Evolutionary conservation across 2,797 vertebrate species (phyloP).

Genomic region (Karalla daura): DNA sequence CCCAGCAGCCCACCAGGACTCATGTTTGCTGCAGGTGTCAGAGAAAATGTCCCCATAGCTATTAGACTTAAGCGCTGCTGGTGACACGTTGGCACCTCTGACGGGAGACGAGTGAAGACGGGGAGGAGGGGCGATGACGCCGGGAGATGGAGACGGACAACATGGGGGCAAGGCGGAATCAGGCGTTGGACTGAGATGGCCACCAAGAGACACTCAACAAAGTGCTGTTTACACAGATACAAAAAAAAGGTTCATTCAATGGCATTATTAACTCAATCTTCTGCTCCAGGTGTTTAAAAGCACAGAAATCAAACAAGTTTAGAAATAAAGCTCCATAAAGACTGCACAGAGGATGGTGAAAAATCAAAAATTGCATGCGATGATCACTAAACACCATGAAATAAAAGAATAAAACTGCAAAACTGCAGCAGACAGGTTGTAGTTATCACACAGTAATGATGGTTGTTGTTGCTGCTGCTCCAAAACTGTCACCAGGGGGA

Average conservation of each 20-base stretch:
- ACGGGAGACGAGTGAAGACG: constrained; percentile 56
- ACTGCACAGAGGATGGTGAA: neutral
- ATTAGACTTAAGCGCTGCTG: constrained; percentile 65
- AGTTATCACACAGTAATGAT: constrained; percentile 43
- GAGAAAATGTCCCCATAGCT: constrained; percentile 69
- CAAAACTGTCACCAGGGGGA: constrained; percentile 53
- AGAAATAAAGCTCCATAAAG: neutral
- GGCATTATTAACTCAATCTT: neutral
- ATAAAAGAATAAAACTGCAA: neutral
- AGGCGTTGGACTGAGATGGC: neutral
- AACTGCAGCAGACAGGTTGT: constrained; percentile 22
- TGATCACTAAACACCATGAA: neutral
- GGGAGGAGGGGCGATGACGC: constrained; percentile 36
- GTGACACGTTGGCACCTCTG: constrained; percentile 66
- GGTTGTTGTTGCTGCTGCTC: constrained; percentile 41
- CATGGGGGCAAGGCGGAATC: neutral
- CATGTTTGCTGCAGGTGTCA: constrained; percentile 72
- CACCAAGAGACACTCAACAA: neutral
- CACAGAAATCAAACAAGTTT: neutral
- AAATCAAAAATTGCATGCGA: constrained; percentile 5
- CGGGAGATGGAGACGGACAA: constrained; percentile 29
- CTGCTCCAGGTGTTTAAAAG: neutral
- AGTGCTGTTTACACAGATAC: neutral
- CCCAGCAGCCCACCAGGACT: constrained; percentile 55
- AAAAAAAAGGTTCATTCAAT: neutral